Base-by-base conservation (phyloP, 2,888 invertebrate species). In the Xestia rhomboidea region DNA sequence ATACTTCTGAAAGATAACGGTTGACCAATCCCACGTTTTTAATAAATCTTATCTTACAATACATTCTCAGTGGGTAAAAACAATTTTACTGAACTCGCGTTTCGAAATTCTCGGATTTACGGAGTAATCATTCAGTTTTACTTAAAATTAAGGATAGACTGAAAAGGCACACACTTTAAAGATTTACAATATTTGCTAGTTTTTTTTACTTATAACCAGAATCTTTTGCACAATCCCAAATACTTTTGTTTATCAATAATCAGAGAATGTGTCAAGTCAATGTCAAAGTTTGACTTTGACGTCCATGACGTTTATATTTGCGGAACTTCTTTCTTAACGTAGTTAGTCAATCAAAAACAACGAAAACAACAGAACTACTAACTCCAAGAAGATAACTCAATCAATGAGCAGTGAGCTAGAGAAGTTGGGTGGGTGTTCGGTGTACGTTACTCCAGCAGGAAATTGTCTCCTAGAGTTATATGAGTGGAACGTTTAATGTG, bases 41-140 rank as follows among this genome's bases (percentile, higher is more conserved):
- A 64, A 13, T 44, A 10, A 64, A 83, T 84, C 85, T 84, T 84
- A 81, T 77, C 83, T 51, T 34, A 68, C n/a, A 51, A 60, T 21
- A 68, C 49, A 63, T 81, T 72, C 66, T 67, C 27, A 66, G 71
- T 57, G 24, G 60, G 27, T 41, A 49, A 67, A 78, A 24, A 54
- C 46, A 67, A 62, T 44, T 34, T 8, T 30, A 68, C 24, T 34
- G 49, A 49, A 44, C n/a, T 54, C 21, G 15, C 21, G 24, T 49
- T 72, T 27, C 54, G 27, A 66, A 44, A 73, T 73, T 51, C 1
- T 68, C 21, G 51, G 18, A 41, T 44, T 46, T 64, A 38, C 51
- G 7, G 7, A 30, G 24, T 44, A 24, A 49, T 18, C 41, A 60
- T 30, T 8, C 11, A 30, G 41, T 41, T 41, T 30, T 51, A 30